phyloP scores from a whole-genome alignment of 2,888 invertebrate genomes.

The Aporophyla lueneburgensis region DNA sequence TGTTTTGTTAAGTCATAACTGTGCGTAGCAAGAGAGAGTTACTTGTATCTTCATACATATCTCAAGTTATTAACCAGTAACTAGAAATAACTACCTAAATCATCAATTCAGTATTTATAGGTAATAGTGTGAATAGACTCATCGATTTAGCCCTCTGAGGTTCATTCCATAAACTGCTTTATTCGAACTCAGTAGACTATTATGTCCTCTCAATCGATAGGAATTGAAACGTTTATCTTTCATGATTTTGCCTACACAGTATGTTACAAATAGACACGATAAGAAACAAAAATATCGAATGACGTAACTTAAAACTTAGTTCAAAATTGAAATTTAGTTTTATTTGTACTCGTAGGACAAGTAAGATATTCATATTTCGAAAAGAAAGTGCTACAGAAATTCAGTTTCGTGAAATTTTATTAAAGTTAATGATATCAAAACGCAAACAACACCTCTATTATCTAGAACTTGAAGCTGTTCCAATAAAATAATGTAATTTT shows the following conservation, averaged over 20 bases:
- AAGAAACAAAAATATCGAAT: not conserved
- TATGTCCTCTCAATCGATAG: conserved; percentile 26
- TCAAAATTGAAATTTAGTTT: too few species aligned
- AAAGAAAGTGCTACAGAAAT: not conserved
- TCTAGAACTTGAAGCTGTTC: not conserved
- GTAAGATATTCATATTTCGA: not conserved
- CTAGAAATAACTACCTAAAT: not conserved
- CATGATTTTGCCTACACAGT: not conserved
- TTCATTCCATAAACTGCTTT: conserved; percentile 20
- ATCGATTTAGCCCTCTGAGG: conserved; percentile 6
- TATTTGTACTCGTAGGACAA: too few species aligned
- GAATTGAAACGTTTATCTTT: conserved; percentile 29
- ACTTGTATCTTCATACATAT: not conserved
- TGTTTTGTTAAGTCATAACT: not conserved
- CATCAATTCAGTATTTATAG: not conserved
- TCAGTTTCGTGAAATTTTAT: not conserved
- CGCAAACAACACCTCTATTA: not conserved
- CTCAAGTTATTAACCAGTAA: too few species aligned
- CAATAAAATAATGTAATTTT: not conserved
- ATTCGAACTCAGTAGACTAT: conserved; percentile 33
- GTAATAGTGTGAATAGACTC: conserved; percentile 9
- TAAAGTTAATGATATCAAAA: not conserved
- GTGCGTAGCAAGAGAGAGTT: not conserved
- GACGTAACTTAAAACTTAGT: not conserved
- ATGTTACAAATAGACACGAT: not conserved